These are phyloP conservation scores for Nematopogon swammerdamellus DNA, from an alignment of 2,888 invertebrate species.

Conservation along the genomic window DNA sequence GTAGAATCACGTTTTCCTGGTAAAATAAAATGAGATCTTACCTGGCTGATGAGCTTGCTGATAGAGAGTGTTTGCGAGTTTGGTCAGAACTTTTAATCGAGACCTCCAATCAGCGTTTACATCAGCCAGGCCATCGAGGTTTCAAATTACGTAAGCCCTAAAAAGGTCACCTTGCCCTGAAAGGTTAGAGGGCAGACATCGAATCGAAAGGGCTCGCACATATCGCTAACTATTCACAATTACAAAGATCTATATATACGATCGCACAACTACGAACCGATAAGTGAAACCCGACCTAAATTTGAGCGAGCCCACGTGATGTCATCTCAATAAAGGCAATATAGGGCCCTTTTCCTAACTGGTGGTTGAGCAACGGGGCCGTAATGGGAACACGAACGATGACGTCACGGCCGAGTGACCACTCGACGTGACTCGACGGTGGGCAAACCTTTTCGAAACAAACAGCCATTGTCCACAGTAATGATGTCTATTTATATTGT, in stretches of 20 bases:
- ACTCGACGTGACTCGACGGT: not conserved
- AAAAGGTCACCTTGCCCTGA: not conserved
- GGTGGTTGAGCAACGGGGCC: not conserved
- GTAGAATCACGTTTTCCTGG: too few relatives aligned
- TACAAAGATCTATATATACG: not conserved
- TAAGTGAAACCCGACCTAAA: not conserved
- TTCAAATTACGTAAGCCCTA: not conserved
- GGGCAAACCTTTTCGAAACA: not conserved
- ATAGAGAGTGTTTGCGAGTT: too few relatives aligned
- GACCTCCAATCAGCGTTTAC: too few relatives aligned
- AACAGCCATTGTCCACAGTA: not conserved
- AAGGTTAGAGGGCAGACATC: not conserved
- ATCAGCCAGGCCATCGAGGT: too few relatives aligned
- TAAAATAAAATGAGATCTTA: too few relatives aligned
- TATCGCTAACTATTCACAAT: too few relatives aligned
- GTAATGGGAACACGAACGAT: not conserved
- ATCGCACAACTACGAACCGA: not conserved
- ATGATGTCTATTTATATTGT: too few relatives aligned
- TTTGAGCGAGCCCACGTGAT: not conserved
- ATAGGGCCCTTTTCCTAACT: not conserved
- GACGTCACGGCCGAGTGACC: not conserved
- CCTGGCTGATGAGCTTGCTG: too few relatives aligned
- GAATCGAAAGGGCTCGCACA: not conserved
- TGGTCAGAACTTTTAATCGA: too few relatives aligned
- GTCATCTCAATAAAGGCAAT: not conserved